These are phyloP conservation scores for Chrysochloris asiatica DNA, from an alignment of 2,113 vertebrate species.

Conservation along the genomic window DNA sequence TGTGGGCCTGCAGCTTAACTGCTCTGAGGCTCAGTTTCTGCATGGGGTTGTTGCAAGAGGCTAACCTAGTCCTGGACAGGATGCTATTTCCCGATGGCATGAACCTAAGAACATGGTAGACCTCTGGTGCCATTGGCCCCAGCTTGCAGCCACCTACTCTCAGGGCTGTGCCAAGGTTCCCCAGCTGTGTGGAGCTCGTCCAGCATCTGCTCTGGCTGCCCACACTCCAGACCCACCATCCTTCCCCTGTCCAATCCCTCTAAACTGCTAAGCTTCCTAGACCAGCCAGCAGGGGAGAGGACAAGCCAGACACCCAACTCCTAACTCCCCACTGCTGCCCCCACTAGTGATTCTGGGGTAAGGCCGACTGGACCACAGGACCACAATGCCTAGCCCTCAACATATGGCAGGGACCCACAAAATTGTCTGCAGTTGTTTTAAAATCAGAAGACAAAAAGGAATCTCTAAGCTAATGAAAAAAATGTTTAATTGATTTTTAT, in stretches of 20 bases:
- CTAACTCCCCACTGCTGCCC: background rate
- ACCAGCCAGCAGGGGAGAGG: too few relatives aligned
- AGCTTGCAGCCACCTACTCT: background rate
- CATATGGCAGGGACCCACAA: background rate
- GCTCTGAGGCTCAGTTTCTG: background rate
- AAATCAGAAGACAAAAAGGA: background rate
- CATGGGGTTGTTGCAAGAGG: background rate
- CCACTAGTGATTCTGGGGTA: background rate
- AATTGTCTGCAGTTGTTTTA: background rate
- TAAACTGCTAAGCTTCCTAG: background rate
- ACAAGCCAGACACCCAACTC: background rate
- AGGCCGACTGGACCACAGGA: background rate
- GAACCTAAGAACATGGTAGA: too few relatives aligned
- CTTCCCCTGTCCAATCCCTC: background rate
- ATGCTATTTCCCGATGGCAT: background rate
- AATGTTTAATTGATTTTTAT: background rate
- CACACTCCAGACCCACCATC: too few relatives aligned
- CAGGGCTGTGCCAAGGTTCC: background rate
- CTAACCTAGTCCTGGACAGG: background rate
- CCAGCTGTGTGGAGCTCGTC: background rate
- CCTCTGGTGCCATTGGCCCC: background rate
- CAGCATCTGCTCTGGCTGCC: background rate
- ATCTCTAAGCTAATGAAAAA: background rate
- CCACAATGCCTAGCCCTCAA: background rate
- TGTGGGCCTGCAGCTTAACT: background rate